A percentile compares a stretch with the other conserved stretches of the same genome.
Evolutionary conservation across 2,113 vertebrate genomes (phyloP).

Genomic region (Melanocharis versteri): DNA sequence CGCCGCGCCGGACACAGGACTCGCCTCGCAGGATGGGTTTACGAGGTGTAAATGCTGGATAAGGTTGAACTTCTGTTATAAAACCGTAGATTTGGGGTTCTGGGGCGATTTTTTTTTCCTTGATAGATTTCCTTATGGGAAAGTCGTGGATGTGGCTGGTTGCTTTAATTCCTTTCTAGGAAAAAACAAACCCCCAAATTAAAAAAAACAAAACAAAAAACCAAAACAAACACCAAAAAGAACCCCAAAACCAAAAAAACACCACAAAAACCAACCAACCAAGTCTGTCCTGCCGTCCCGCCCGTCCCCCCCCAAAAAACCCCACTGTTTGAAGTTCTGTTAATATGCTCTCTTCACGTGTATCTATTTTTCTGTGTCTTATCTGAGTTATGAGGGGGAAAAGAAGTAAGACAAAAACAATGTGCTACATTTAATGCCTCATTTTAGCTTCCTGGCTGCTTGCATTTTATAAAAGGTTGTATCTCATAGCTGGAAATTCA

Average conservation of each 20-base stretch:
- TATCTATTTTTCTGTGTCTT: not conserved
- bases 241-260: too few species aligned
- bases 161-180: not conserved
- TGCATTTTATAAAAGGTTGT: not conserved
- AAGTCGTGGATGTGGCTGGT: not conserved
- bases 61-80: not conserved
- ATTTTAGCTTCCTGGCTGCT: not conserved
- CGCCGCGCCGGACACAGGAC: not conserved
- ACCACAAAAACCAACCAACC: not conserved
- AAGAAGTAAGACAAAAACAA: too few species aligned
- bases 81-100: not conserved
- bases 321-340: not conserved
- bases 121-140: not conserved
- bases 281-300: too few species aligned
- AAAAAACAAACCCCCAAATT: not conserved
- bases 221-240: too few species aligned
- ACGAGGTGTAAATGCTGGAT: not conserved
- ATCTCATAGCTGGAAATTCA: not conserved
- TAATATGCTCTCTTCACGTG: not conserved
- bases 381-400: not conserved
- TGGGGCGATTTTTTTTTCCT: not conserved
- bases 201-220: not conserved
- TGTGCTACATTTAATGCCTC: not conserved
- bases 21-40: too few species aligned
- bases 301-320: accelerated